These are phyloP conservation scores for Subacronicta megacephala DNA, from an alignment of 2,888 invertebrate genomes.

Conservation along the genomic window DNA sequence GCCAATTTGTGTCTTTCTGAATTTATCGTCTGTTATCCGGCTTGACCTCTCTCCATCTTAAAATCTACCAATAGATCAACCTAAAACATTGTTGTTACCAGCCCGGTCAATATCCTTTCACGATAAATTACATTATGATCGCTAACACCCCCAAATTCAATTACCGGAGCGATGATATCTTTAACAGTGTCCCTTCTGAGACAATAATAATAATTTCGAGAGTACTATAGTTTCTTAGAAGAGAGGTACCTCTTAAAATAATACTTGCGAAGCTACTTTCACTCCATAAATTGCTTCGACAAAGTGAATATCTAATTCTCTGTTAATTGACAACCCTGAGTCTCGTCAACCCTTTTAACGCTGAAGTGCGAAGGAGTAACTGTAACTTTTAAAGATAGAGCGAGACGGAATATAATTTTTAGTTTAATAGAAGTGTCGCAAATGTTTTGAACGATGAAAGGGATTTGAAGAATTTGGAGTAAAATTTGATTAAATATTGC, in stretches of 20 bases:
- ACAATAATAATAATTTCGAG: conserved; percentile 21
- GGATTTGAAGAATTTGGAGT: conserved; percentile 35
- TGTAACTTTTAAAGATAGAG: conserved; percentile 34
- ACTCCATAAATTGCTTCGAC: conserved; percentile 44
- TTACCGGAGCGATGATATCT: conserved; percentile 40
- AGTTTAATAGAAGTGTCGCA: conserved; percentile 37
- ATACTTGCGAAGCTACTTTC: conserved; percentile 39
- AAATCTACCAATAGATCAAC: conserved; percentile 19
- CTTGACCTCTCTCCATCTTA: background rate
- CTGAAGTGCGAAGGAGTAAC: conserved; percentile 17
- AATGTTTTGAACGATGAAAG: conserved; percentile 40
- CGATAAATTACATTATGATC: conserved; percentile 43
- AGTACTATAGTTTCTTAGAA: conserved; percentile 31
- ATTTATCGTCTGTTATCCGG: conserved; percentile 1
- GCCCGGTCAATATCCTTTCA: conserved; percentile 36
- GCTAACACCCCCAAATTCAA: conserved; percentile 38
- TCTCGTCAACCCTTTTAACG: conserved; percentile 55
- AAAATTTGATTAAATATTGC: conserved; percentile 40
- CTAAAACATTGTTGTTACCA: conserved; percentile 7
- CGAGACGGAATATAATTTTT: conserved; percentile 24
- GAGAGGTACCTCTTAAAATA: conserved; percentile 43
- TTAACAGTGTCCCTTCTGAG: conserved; percentile 20
- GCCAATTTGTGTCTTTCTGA: no score
- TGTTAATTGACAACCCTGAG: conserved; percentile 59
- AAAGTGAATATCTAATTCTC: conserved; percentile 61